Base-by-base conservation (phyloP, 2,888 invertebrate genomes). In the Drosophila setosimentum region DNA sequence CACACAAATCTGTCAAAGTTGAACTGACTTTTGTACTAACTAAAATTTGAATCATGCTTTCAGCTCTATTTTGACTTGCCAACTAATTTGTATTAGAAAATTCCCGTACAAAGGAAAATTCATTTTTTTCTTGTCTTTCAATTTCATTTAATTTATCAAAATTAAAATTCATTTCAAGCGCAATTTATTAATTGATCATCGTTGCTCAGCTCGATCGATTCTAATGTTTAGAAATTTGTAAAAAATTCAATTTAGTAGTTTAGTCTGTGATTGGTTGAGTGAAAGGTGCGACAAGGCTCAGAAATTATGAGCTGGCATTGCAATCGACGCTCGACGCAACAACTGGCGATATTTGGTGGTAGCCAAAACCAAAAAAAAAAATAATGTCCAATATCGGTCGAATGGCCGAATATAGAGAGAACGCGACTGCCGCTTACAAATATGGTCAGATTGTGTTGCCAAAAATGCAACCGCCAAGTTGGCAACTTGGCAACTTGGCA, bases 331-430 rank as follows among this genome's bases (percentile, higher is more conserved):
- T 45, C 33, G 40, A 32, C 37, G 33, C 49, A 45, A 49, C 72
- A 72, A 80, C 73, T 77, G 82, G 73, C 74, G 64, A 63, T n/a
- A 16, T 48, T 66, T 64, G 68, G 55, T 53, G 37, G 10, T 49
- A 33, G 60, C 21, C 35, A 64, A 24, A 51, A 4, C 29, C 62
- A 27, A 53, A 55, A 77, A 27, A 53, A 55, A 77, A 82, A 73
- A 82, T 78, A 74, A 87, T 87, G 83, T 76, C 73, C 79, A 81
- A 85, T 85, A 85, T 85, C 85, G 85, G 85, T 85, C 85, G 84
- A 65, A 66, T 84, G 77, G 67, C 83, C 83, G 69, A 86, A 76
- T 83, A 73, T 66, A 77, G 66, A 76, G 77, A 55, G 77, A 77
- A 68, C 67, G 68, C 59, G 68, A 69, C 71, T 58, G 58, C 75